Evolutionary conservation across 2,797 vertebrate species (phyloP).

Genomic region (Coilia nasus): DNA sequence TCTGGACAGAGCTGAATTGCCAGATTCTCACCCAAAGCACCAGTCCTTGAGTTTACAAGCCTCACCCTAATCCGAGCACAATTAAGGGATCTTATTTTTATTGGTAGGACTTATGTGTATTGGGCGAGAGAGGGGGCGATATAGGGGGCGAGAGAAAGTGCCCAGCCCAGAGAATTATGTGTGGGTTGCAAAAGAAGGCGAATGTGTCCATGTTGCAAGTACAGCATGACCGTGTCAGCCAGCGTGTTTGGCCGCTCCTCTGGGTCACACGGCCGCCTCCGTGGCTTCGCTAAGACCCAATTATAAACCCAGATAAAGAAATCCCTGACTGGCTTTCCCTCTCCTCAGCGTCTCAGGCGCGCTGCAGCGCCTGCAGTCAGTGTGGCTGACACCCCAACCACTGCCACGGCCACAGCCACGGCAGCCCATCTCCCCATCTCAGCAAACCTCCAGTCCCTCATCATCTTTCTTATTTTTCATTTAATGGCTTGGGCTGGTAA

Average conservation of each 20-base stretch:
- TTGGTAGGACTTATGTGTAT: constrained; percentile 19
- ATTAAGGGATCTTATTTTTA: constrained; percentile 26
- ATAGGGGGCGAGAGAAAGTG: not conserved
- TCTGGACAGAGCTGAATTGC: constrained; percentile 8
- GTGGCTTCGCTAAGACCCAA: constrained; percentile 36
- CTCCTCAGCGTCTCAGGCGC: constrained; percentile 50
- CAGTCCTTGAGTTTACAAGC: constrained; percentile 11
- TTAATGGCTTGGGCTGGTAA: constrained; percentile 47
- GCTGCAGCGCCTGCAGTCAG: constrained; percentile 40
- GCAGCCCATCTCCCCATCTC: constrained; percentile 40
- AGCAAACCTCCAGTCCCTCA: constrained; percentile 45
- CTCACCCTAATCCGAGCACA: constrained; percentile 11
- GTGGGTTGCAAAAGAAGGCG: not conserved
- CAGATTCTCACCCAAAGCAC: constrained; percentile 15
- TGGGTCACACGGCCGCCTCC: constrained; percentile 9
- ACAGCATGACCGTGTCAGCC: constrained; percentile 25
- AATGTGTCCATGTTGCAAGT: constrained; percentile 25
- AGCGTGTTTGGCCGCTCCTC: constrained; percentile 17
- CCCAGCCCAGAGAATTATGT: constrained; percentile 22
- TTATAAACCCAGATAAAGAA: constrained; percentile 43
- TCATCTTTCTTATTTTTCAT: constrained; percentile 40
- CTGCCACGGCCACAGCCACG: not conserved
- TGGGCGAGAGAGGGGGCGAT: not conserved
- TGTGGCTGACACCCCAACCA: constrained; percentile 30
- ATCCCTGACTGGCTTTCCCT: constrained; percentile 32